These are phyloP conservation scores for Proisotoma minuta DNA, from an alignment of 2,888 invertebrate genomes.

Conservation along the genomic window DNA sequence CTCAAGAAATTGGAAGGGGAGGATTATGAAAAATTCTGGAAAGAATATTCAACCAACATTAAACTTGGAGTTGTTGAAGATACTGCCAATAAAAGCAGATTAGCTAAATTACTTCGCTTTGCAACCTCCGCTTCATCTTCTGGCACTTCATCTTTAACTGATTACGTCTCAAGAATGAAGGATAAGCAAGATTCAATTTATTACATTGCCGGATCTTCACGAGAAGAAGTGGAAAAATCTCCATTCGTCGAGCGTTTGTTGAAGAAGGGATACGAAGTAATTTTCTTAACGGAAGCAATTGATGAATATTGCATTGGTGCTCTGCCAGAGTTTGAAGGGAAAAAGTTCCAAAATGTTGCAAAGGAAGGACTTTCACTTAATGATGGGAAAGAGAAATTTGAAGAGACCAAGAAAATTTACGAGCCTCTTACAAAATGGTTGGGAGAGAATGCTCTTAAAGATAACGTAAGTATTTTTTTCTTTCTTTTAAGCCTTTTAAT, in stretches of 20 bases:
- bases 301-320: slow-evolving; percentile 97
- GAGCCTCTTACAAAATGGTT: slow-evolving; percentile 91
- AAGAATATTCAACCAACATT: slow-evolving; percentile 94
- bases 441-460: slow-evolving; percentile 71
- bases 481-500: background rate
- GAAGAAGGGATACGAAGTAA: slow-evolving; percentile 89
- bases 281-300: slow-evolving; percentile 91
- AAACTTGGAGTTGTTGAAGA: slow-evolving; percentile 98
- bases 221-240: slow-evolving; percentile 74
- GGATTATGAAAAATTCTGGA: slow-evolving; percentile 92
- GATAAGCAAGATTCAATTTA: slow-evolving; percentile 89
- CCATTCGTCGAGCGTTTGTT: slow-evolving; percentile 94
- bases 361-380: slow-evolving; percentile 91
- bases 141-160: slow-evolving; percentile 65
- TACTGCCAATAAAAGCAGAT: slow-evolving; percentile 87
- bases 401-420: slow-evolving; percentile 69
- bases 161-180: slow-evolving; percentile 94
- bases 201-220: slow-evolving; percentile 87
- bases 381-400: slow-evolving; percentile 68
- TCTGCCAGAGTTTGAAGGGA: slow-evolving; percentile 95
- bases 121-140: slow-evolving; percentile 66
- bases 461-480: slow-evolving; percentile 56
- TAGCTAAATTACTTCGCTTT: slow-evolving; percentile 92
- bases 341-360: slow-evolving; percentile 99
- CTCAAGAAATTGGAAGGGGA: slow-evolving; percentile 89